Evolutionary conservation across 35 echinoderm and acorn worm species (phyloP), one percentile per base, ranked within the genome.

Genomic region (Heliocidaris tuberculata): DNA sequence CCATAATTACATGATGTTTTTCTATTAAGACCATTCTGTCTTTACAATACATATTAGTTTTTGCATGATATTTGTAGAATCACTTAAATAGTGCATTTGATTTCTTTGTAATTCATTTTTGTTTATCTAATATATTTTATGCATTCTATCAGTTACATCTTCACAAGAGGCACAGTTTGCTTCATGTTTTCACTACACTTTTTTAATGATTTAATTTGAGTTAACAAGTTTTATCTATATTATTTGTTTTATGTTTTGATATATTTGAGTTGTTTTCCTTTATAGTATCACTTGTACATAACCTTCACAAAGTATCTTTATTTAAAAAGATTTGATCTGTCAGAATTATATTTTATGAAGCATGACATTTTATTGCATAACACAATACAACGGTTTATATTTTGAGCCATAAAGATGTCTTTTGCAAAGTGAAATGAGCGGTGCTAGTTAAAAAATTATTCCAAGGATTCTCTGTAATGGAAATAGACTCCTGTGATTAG

Each of bases 71-170:
- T 61, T 95, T 93, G 6, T 94, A 78, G 52, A 16, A 16, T 48
- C 47, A 85, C 21, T 86, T 94, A 48, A 31, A 27, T 27, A 88
- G 47, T 50, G 49, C 16, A 3, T 94, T 94, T 21, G 13, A 30
- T 35, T 94, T 94, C 61, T 31, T 85, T 32, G 9, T 60, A 60
- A 85, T 94, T 86, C 42, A 87, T 21, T 87, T 87, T 85, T 42
- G 35, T 42, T 19, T 24, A 86, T 94, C 13, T 60, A 85, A 86
- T 6, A 94, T 85, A 13, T 29, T 24, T 78, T 78, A 60, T 60
- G 27, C 65, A n/a, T 29, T 94, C 2, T 49, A 42, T 16, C 35
- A 42, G 35, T 78, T 78, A n/a, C 65, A 78, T 27, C 27, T 27
- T 78, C 65, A 78, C 65, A 78, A 7, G 65, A 78, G 65, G 27